Percentiles rank a stretch among this genome's conserved stretches.
Conservation (phyloP, 1,140 invertebrate species). For the Mercenaria mercenaria region DNA sequence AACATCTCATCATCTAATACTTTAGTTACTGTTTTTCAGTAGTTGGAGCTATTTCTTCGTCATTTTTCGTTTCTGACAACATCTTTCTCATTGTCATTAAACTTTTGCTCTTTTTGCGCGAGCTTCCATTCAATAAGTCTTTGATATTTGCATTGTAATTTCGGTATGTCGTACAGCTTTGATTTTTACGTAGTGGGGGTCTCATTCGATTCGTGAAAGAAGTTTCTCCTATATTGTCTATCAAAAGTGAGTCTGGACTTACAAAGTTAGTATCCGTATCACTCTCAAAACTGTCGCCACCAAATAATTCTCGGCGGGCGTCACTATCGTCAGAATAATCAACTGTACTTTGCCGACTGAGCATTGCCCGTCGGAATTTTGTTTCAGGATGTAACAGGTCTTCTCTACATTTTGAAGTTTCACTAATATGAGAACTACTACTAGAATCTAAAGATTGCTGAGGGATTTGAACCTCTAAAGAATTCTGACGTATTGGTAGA, state of each 20-base stretch:
- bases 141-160: slow-evolving; percentile 4
- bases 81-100: too few relatives aligned
- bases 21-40: slow-evolving; percentile 34
- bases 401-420: slow-evolving; percentile 18
- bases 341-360: too few relatives aligned
- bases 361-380: slow-evolving; percentile 27
- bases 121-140: slow-evolving; percentile 2
- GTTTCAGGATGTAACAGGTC: slow-evolving; percentile 34
- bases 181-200: slow-evolving; percentile 30
- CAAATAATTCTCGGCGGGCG: neutral
- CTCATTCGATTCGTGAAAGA: too few relatives aligned
- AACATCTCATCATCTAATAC: too few relatives aligned
- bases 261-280: neutral
- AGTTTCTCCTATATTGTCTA: too few relatives aligned
- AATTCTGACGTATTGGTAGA: neutral
- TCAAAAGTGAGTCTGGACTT: neutral
- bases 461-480: neutral
- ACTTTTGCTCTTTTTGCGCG: slow-evolving; percentile 38
- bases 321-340: slow-evolving; percentile 55
- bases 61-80: slow-evolving; percentile 46
- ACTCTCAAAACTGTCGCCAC: slow-evolving; percentile 38
- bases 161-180: slow-evolving; percentile 37
- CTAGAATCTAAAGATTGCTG: slow-evolving; percentile 37
- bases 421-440: slow-evolving; percentile 7
- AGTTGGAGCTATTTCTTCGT: slow-evolving; percentile 56